Conservation (phyloP, 2,797 vertebrate species). For the Ctenopoma kingsleyae region DNA sequence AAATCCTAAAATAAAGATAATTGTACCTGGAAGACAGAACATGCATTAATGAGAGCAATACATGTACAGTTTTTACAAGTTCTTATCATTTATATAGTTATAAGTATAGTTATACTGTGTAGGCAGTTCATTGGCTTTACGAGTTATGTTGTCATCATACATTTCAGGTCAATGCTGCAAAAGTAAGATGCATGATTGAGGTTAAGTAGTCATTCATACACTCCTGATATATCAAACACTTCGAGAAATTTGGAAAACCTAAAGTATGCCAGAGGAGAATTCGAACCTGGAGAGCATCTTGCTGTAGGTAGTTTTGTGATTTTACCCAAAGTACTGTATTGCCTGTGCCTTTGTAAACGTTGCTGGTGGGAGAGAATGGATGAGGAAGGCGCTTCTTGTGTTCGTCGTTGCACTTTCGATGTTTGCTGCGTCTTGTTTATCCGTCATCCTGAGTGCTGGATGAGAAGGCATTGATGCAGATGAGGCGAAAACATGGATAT, state of each 20-base stretch:
- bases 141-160: slow-evolving; percentile 24
- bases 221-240: slow-evolving; percentile 31
- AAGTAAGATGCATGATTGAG: slow-evolving; percentile 33
- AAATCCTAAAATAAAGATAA: slow-evolving; percentile 27
- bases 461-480: slow-evolving; percentile 80
- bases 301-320: slow-evolving; percentile 42
- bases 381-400: slow-evolving; percentile 86
- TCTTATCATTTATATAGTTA: slow-evolving; percentile 23
- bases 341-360: slow-evolving; percentile 67
- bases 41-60: slow-evolving; percentile 63
- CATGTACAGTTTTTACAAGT: slow-evolving; percentile 54
- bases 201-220: slow-evolving; percentile 39
- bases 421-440: slow-evolving; percentile 46
- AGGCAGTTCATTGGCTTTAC: slow-evolving; percentile 54
- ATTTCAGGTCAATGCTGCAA: slow-evolving; percentile 29
- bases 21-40: slow-evolving; percentile 70
- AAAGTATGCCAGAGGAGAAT: slow-evolving; percentile 43
- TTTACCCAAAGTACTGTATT: slow-evolving; percentile 18
- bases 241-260: slow-evolving; percentile 21
- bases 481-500: slow-evolving; percentile 81
- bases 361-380: slow-evolving; percentile 90
- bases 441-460: slow-evolving; percentile 84
- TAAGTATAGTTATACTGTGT: slow-evolving; percentile 10
- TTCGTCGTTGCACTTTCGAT: slow-evolving; percentile 52
- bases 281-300: slow-evolving; percentile 24